Conservation (phyloP, 2,888 invertebrate species). For the Alsophila aescularia region DNA sequence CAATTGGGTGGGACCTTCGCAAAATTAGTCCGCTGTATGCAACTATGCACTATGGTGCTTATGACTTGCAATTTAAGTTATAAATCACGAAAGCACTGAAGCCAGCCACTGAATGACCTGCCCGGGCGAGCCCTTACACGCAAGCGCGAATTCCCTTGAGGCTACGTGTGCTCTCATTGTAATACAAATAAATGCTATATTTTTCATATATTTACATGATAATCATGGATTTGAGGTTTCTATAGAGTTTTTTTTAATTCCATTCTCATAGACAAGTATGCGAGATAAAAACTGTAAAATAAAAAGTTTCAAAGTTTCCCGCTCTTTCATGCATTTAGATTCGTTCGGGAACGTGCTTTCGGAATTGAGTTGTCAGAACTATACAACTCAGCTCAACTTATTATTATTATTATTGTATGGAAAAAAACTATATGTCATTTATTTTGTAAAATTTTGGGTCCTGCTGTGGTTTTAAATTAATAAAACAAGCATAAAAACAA, state of each 20-base stretch:
- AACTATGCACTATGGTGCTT: neutral
- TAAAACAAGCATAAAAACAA: too few species aligned
- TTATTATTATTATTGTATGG: too few species aligned
- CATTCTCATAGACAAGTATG: too few species aligned
- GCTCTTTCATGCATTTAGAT: neutral
- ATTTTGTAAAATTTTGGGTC: too few species aligned
- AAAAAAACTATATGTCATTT: too few species aligned
- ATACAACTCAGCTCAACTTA: too few species aligned
- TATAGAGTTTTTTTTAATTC: neutral
- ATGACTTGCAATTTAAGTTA: conserved; percentile 6
- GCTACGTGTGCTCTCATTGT: neutral
- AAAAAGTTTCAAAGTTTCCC: conserved; percentile 8
- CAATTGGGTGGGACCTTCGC: neutral
- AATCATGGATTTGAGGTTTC: neutral
- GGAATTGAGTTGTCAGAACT: too few species aligned
- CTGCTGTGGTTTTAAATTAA: too few species aligned
- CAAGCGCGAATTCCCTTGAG: neutral
- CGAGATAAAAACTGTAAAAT: neutral
- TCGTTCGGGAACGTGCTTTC: neutral
- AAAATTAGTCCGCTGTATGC: neutral
- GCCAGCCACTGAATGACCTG: too few species aligned
- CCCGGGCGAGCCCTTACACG: neutral
- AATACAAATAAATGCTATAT: neutral
- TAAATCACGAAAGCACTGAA: conserved; percentile 3
- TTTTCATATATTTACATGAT: neutral